Conservation (phyloP, 2,797 vertebrate genomes). For the Tapirus indicus region DNA sequence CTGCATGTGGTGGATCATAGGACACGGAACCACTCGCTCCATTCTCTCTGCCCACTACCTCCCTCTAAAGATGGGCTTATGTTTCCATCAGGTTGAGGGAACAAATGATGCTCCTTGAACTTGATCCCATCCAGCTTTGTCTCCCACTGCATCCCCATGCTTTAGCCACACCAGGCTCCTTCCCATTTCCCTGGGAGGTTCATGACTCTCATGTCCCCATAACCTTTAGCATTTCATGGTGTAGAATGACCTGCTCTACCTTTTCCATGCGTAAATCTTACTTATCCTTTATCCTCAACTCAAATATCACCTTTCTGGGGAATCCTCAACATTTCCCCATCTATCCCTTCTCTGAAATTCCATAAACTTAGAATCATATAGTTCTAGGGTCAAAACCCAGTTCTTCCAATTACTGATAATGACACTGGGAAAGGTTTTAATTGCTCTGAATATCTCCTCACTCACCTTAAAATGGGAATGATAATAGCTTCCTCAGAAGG, state of each 20-base stretch:
- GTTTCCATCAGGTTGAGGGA: neutral
- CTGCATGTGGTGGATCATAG: too few relatives aligned
- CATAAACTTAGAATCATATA: neutral
- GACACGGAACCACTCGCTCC: neutral
- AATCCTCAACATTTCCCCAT: neutral
- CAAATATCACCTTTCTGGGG: neutral
- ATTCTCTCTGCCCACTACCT: fast-evolving
- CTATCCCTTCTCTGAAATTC: neutral
- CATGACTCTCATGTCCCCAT: neutral
- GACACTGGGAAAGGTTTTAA: neutral
- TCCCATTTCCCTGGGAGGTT: neutral
- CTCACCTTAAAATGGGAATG: neutral
- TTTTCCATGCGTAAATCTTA: neutral
- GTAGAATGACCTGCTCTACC: neutral
- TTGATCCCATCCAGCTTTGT: neutral
- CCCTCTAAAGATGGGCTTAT: neutral
- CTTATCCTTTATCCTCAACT: neutral
- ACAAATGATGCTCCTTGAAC: neutral
- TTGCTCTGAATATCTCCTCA: neutral
- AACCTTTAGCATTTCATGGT: neutral
- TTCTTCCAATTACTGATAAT: neutral
- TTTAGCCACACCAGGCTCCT: neutral
- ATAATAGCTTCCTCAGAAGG: neutral
- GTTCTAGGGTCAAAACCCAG: neutral
- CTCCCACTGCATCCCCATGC: neutral